Conservation (phyloP, 1,140 invertebrate species). For the Leptinotarsa lineolata region DNA sequence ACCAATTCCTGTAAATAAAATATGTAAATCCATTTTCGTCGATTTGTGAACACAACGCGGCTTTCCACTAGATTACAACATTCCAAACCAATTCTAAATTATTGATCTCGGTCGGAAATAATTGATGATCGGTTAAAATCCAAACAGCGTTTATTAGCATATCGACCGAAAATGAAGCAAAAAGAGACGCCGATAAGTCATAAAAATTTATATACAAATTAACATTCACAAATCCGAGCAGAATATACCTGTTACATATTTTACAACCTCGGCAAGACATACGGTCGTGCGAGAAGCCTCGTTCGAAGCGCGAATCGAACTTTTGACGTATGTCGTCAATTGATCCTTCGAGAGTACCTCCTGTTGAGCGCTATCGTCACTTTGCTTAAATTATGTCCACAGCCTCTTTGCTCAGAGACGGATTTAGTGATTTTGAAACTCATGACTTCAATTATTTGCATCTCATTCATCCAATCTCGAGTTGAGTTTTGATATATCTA, state of each 20-base stretch:
- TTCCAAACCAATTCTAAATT: background rate
- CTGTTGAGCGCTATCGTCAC: constrained; percentile 1
- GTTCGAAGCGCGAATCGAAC: background rate
- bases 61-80: background rate
- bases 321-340: background rate
- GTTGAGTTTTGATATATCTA: no score
- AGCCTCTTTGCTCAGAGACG: background rate
- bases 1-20: no score
- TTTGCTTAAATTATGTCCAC: constrained; percentile 6
- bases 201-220: constrained; percentile 4
- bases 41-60: background rate
- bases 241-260: constrained; percentile 8
- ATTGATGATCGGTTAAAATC: background rate
- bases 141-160: background rate
- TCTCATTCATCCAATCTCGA: no score
- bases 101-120: background rate
- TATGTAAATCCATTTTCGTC: background rate
- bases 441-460: no score
- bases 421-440: background rate
- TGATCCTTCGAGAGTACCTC: background rate
- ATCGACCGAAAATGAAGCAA: background rate
- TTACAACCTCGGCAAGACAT: background rate
- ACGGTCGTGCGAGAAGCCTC: background rate
- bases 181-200: constrained; percentile 1
- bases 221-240: background rate